These are phyloP conservation scores for Heliocidaris erythrogramma DNA, from an alignment of 35 echinoderm and acorn worm species.

Conservation along the genomic window DNA sequence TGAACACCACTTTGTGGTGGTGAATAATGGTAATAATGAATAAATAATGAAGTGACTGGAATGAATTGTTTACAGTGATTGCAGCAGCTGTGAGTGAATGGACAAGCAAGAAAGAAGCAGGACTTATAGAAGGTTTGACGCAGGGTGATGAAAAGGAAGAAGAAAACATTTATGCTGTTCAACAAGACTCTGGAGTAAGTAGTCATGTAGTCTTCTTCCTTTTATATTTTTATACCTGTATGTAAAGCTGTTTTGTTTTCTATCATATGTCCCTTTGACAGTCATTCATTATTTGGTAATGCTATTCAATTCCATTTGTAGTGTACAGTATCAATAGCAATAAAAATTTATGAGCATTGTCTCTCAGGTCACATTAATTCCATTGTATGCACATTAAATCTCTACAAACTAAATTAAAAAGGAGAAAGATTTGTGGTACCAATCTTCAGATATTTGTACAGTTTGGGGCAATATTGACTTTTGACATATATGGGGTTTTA, in stretches of 20 bases:
- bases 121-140: conserved; percentile 68
- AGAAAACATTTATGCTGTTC: conserved; percentile 97
- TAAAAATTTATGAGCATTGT: too few species aligned
- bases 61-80: conserved; percentile 67
- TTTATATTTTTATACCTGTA: background rate
- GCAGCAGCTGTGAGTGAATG: conserved; percentile 91
- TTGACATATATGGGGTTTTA: too few species aligned
- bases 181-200: conserved; percentile 81
- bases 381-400: too few species aligned
- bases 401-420: too few species aligned
- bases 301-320: background rate
- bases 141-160: conserved; percentile 64
- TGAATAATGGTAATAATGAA: background rate
- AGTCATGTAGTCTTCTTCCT: background rate
- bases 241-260: background rate
- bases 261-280: background rate
- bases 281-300: background rate
- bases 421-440: too few species aligned
- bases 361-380: too few species aligned
- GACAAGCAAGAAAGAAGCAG: conserved; percentile 87
- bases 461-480: too few species aligned
- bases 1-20: too few species aligned
- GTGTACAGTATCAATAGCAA: too few species aligned
- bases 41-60: background rate
- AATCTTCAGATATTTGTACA: too few species aligned